Evolutionary conservation across 2,797 vertebrate genomes (phyloP).

Genomic region (Rhadinocentrus ornatus): DNA sequence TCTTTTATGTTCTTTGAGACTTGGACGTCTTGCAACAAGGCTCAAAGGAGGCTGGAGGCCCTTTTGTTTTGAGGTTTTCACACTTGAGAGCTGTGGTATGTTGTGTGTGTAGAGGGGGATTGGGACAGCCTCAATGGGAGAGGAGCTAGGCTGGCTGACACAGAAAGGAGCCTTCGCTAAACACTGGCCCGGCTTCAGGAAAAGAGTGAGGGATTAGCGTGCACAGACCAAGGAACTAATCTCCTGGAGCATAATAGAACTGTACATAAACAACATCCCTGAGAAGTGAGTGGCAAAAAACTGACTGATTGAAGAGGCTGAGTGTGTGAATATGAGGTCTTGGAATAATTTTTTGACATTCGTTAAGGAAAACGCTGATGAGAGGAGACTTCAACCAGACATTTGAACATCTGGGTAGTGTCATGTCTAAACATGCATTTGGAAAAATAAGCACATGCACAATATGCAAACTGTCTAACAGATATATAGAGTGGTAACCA

Average conservation of each 20-base stretch:
- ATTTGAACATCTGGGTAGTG: constrained; percentile 47
- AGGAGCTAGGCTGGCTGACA: constrained; percentile 60
- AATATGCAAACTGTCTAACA: constrained; percentile 14
- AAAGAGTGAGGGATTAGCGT: constrained; percentile 76
- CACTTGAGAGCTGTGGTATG: constrained; percentile 78
- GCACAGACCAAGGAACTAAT: constrained; percentile 80
- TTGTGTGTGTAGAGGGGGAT: constrained; percentile 66
- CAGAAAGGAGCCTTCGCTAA: constrained; percentile 73
- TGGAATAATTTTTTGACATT: constrained; percentile 51
- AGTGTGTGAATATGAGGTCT: constrained; percentile 68
- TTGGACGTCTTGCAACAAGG: constrained; percentile 74
- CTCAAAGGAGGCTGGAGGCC: constrained; percentile 76
- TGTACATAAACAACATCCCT: constrained; percentile 82
- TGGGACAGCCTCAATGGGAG: constrained; percentile 69
- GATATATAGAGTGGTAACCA: not conserved
- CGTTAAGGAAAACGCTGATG: constrained; percentile 27
- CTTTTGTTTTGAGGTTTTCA: constrained; percentile 81
- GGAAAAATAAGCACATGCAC: constrained; percentile 14
- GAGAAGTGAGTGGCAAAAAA: constrained; percentile 69
- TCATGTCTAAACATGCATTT: constrained; percentile 16
- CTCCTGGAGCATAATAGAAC: constrained; percentile 82
- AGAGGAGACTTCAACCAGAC: constrained; percentile 29
- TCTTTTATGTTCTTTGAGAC: constrained; percentile 70
- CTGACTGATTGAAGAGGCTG: constrained; percentile 56
- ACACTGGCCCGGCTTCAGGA: constrained; percentile 69